Evolutionary conservation across 1,140 invertebrate genomes (phyloP), one percentile per base, ranked within the genome.

Genomic region (Vanessa atalanta): DNA sequence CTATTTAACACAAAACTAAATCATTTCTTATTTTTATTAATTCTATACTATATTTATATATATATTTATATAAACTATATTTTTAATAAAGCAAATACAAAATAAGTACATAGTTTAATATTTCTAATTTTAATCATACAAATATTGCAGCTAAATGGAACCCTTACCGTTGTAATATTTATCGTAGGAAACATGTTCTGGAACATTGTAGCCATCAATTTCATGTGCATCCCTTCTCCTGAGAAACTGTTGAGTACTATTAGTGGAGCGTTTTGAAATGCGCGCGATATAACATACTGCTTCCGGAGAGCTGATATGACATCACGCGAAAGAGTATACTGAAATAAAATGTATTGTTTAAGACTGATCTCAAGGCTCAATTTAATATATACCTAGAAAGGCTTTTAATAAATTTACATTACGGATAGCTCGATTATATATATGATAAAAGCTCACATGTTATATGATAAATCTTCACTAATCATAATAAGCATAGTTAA

Each of bases 121-220:
- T 11, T 9, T 43, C 9, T 43, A 43, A 8, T 43, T 43, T 5
- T n/a, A 7, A 53, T n/a, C n/a, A 53, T 53, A 16, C 8, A 53
- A 3, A 53, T 53, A 5, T 2, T n/a, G 3, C 47, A 26, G 20
- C 6, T 9, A 15, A 55, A 57, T 16, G n/a, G 43, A 23, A 50
- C 55, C 93, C 90, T 93, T 90, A 95, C 95, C 94, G 96, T 98
- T 43, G 97, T 97, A 67, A 99, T 95, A 93, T 99, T 99, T 63
- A 99, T 98, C 0, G 97, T 96, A 0, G 99, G 99, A 91, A 99
- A 99, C 98, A 99, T 98, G 87, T 99, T 99, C 94, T 99, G 98
- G 87, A 99, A 99, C 94, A 97, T 99, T 7, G 97, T 96, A 12
- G 98, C 95, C 95, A 99, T 98, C 3, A 99, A 91, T 83, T 99